Base-by-base conservation (phyloP, 2,888 invertebrate genomes). In the Germaria angustata region DNA sequence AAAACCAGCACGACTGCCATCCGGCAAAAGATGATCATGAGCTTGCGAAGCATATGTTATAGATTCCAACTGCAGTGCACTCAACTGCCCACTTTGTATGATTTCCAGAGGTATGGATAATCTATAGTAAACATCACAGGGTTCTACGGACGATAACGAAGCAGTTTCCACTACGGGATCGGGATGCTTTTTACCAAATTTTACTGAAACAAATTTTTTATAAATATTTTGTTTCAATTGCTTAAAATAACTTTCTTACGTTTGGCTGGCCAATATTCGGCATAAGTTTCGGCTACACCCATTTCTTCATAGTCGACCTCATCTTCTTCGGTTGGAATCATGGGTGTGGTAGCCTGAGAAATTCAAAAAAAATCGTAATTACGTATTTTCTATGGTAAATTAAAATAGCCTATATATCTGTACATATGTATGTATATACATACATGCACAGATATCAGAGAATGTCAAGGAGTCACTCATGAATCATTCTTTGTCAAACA, bases 101-200 rank as follows among this genome's bases (percentile, higher is more conserved):
- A 95, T 94, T 86, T 96, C 95, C 72, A 95, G 95, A 0, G 99
- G 98, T 86, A 97, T 93, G 9, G 96, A 95, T 66, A 96, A 85
- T 85, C 93, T 93, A 92, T 99, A 99, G 92, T 96, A 96, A 71
- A 98, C 96, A 90, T 99, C 97, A 1, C 96, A 96, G 0, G 99
- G 98, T 88, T 97, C 97, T 66, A 99, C 98, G 44, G 98, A 98
- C 0, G 98, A 97, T 53, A 99, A 92, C 0, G 99, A 99, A 8
- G 98, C 98, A 0, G 99, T 99, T 92, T 99, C 99, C 8, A 99
- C 99, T 6, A 99, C 99, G 0, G 98, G 96, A 92, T 99, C 99
- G 0, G 99, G 99, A 93, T 99, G 99, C 89, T 97, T 97, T 87
- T 95, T 95, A 11, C 99, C 99, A 66, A 98, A 92, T 92, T 97